These are phyloP conservation scores for Prolemur simus DNA, from an alignment of 2,113 vertebrate species.

Conservation along the genomic window DNA sequence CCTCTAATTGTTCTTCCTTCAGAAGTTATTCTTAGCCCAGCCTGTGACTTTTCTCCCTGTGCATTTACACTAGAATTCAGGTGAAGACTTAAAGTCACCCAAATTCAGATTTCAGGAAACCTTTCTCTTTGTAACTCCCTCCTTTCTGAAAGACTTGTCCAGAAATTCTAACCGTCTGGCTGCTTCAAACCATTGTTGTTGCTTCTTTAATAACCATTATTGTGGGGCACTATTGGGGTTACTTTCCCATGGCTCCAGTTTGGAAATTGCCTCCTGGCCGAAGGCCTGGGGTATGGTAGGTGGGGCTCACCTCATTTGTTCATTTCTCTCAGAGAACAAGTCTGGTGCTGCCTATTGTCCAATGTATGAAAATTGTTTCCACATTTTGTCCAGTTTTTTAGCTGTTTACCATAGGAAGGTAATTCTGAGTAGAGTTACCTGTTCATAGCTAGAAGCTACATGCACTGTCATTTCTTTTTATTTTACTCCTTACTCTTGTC, in stretches of 20 bases:
- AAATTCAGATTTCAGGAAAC: constrained; percentile 6
- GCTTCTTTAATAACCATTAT: not conserved
- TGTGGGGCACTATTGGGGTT: not conserved
- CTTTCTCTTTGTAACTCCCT: not conserved
- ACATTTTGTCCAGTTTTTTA: not conserved
- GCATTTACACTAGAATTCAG: not conserved
- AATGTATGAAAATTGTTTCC: not conserved
- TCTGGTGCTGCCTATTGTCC: not conserved
- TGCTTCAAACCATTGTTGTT: not conserved
- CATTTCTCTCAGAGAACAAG: not conserved
- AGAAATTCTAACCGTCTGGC: not conserved
- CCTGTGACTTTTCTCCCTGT: not conserved
- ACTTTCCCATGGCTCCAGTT: not conserved
- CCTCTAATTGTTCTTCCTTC: not conserved
- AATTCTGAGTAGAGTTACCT: not conserved
- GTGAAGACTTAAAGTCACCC: not conserved
- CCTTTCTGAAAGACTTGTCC: not conserved
- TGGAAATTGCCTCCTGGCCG: not conserved
- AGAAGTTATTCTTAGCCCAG: not conserved
- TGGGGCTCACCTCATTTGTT: not conserved
- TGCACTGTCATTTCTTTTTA: not conserved
- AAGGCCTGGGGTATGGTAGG: not conserved
- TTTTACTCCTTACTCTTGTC: not conserved
- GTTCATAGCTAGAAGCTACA: not conserved
- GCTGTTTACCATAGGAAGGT: not conserved